Evolutionary conservation across 1,140 invertebrate genomes (phyloP), one percentile per base, ranked within the genome.

Genomic region (Ylistrum balloti): DNA sequence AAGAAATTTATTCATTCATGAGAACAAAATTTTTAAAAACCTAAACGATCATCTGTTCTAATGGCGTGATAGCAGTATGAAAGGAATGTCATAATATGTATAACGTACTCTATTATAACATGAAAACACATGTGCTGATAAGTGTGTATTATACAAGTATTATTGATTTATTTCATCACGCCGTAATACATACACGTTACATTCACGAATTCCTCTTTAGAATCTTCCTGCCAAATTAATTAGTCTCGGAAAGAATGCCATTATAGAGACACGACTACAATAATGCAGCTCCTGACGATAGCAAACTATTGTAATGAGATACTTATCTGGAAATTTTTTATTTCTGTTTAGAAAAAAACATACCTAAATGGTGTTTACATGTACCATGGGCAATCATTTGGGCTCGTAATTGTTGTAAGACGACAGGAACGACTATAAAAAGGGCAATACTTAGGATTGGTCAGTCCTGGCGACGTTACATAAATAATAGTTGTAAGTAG

Each of bases 281-380:
- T 22, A 28, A 74, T 74, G 22, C n/a, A 28, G 56, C 56, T 17
- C 5, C 28, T 2, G 22, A n/a, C 20, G 5, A 74, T 74, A 5
- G 9, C 5, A 1, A 22, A 28, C 1, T 28, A 22, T 74, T 3
- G 41, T 74, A 28, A 11, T 74, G 28, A 28, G 56, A 11, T 74
- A 74, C 1, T 28, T 74, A 74, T 74, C 22, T 56, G 20, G 7
- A 56, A 11, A 7, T 11, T 9, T 74, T 74, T 5, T 28, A n/a
- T 74, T n/a, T 74, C 15, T 74, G 20, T 74, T 0, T 11, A 7
- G 35, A 38, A 38, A 38, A 56, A 28, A 74, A 74, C 56, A n/a
- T 74, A 7, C 56, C 56, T 74, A 74, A 74, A 74, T 74, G 56
- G 56, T 74, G n/a, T 74, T 74, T 74, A 74, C 56, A 28, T 74